These are phyloP conservation scores for Eristalis tenax DNA, from an alignment of 2,888 invertebrate genomes.

Conservation along the genomic window DNA sequence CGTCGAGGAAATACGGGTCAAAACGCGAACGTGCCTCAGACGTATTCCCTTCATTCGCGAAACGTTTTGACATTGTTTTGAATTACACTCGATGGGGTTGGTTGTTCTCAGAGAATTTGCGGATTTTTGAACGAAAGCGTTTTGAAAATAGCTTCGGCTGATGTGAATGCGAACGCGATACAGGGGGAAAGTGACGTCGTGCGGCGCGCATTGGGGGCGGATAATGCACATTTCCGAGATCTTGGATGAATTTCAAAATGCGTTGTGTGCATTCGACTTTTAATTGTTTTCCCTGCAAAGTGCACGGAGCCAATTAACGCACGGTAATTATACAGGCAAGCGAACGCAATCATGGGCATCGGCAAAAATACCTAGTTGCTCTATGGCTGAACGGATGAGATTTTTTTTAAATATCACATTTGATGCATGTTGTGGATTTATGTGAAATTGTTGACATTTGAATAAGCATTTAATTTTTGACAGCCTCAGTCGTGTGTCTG, in stretches of 20 bases:
- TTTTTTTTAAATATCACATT: neutral
- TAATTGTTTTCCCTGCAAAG: slow-evolving; percentile 52
- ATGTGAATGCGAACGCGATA: slow-evolving; percentile 20
- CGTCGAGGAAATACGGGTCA: slow-evolving; percentile 32
- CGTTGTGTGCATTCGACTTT: slow-evolving; percentile 54
- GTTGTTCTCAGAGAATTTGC: slow-evolving; percentile 17
- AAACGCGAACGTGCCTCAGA: slow-evolving; percentile 46
- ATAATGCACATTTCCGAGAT: slow-evolving; percentile 34
- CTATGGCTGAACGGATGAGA: neutral
- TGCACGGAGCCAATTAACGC: slow-evolving; percentile 51
- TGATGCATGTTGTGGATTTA: neutral
- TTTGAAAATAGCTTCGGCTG: slow-evolving; percentile 38
- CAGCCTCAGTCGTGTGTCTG: neutral
- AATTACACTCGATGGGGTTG: slow-evolving; percentile 12
- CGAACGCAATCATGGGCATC: neutral
- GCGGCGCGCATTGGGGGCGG: slow-evolving; percentile 33
- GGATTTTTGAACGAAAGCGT: slow-evolving; percentile 35
- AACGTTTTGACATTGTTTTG: slow-evolving; percentile 63
- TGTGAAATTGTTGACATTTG: neutral
- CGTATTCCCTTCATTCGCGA: slow-evolving; percentile 19
- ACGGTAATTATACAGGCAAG: slow-evolving; percentile 36
- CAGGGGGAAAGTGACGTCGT: slow-evolving; percentile 52
- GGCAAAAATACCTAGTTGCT: slow-evolving; percentile 5
- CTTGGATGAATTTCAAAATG: slow-evolving; percentile 59
- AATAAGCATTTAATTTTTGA: neutral